Percentiles rank a stretch among this genome's conserved stretches.
phyloP scores from a whole-genome alignment of 1,140 invertebrate species.

The Eriosoma lanigerum region DNA sequence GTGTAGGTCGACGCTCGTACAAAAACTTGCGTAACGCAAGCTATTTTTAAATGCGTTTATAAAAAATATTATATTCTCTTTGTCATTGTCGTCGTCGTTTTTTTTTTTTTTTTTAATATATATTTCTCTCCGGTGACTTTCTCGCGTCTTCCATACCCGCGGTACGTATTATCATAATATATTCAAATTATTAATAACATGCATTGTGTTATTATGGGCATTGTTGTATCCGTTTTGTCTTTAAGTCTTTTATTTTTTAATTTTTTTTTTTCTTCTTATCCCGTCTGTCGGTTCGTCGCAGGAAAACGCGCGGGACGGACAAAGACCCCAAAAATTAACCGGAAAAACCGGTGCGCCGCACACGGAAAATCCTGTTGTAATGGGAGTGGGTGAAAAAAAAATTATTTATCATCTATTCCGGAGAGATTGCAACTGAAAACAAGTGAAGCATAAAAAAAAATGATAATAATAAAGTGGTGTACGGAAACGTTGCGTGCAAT shows the following conservation, averaged over 20 bases:
- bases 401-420: conserved; percentile 7
- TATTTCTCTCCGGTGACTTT: neutral
- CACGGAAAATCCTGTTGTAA: neutral
- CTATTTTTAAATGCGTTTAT: conserved; percentile 22
- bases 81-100: neutral
- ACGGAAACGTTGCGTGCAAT: too few relatives aligned
- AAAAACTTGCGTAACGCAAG: conserved; percentile 44
- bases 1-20: conserved; percentile 44
- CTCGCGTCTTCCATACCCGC: neutral
- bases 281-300: too few relatives aligned
- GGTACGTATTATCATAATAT: neutral
- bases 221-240: neutral
- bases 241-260: too few relatives aligned
- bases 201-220: too few relatives aligned
- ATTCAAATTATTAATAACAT: too few relatives aligned
- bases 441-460: too few relatives aligned
- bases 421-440: too few relatives aligned
- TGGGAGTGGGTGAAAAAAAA: neutral
- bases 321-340: neutral
- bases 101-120: too few relatives aligned
- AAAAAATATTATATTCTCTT: neutral
- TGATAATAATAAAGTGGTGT: too few relatives aligned
- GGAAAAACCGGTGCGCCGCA: neutral
- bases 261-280: too few relatives aligned
- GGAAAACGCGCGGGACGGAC: conserved; percentile 25